Percentiles rank a stretch among this genome's conserved stretches.
phyloP scores from a whole-genome alignment of 2,888 invertebrate species.

The Lumbricus terrestris region DNA sequence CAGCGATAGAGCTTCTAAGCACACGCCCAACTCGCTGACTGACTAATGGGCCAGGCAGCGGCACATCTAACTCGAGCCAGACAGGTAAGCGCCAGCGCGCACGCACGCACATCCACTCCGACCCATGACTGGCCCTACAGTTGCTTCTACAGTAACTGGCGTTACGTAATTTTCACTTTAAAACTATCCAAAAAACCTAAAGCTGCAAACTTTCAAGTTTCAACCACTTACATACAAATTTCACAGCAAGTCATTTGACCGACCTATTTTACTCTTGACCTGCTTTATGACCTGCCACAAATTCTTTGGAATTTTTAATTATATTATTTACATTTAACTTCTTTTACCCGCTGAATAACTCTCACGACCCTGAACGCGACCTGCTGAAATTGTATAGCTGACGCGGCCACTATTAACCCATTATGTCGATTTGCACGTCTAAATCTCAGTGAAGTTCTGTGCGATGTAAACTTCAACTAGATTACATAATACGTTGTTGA shows the following conservation, averaged over 20 bases:
- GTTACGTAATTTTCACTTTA: background rate
- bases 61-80: slow-evolving; percentile 3
- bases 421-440: background rate
- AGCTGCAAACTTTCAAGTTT: background rate
- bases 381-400: background rate
- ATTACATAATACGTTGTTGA: background rate
- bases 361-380: too few relatives aligned
- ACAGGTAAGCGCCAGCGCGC: background rate
- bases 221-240: background rate
- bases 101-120: background rate
- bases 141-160: background rate
- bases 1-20: background rate
- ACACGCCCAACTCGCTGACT: background rate
- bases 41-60: background rate
- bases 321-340: too few relatives aligned
- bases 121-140: background rate
- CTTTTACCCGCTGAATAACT: too few relatives aligned
- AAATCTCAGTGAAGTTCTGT: background rate
- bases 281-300: too few relatives aligned
- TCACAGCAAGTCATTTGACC: too few relatives aligned
- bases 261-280: too few relatives aligned
- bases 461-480: background rate
- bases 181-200: background rate
- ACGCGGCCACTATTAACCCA: background rate
- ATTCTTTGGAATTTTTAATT: too few relatives aligned